Evolutionary conservation across 2,797 vertebrate genomes (phyloP), one percentile per base, ranked within the genome.

Genomic region (Sebastes iracundus): DNA sequence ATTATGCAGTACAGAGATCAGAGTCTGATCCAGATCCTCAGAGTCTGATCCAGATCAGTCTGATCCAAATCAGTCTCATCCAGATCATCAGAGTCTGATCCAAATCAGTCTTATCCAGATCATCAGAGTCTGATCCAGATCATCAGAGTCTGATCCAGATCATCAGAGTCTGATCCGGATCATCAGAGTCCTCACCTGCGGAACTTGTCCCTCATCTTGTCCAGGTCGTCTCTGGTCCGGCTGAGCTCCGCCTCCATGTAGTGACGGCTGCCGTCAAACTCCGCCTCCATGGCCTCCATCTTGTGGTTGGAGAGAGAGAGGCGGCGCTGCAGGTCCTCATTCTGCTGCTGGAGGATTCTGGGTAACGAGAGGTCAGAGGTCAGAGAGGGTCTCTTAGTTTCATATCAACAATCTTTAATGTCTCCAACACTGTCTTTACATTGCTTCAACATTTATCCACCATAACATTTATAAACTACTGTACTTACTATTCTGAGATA

Each of bases 131-230:
- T 11, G 10, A 38, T 38, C 12, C 4, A 0, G 11, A 35, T 35
- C 33, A 12, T 11, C 33, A 33, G 10, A 42, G 53, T 55, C 22
- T 55, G 23, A 58, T 58, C 13, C 23, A 0, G 22, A 52, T 16
- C 38, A 16, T 0, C 42, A 46, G 42, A 46, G 42, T 58, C 56
- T 61, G 28, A 32, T 61, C 59, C 10, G 5, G 18, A 32, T 12
- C 25, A 59, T 59, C 28, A 20, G 18, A 61, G 33, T 23, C 1
- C 69, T 78, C 65, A 99, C 98, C 98, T 97, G 91, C 98, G 97
- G 89, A 99, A 99, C 90, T 99, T 99, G 95, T 99, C 98, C 84
- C 98, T 99, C 93, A 99, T 97, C 85, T 99, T 99, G 90, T 99
- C 98, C 89, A 99, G 95, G 88, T 99, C 98, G 25, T 99, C 98